Base-by-base conservation (phyloP, 2,113 vertebrate species). In the Salvelinus sp. region DNA sequence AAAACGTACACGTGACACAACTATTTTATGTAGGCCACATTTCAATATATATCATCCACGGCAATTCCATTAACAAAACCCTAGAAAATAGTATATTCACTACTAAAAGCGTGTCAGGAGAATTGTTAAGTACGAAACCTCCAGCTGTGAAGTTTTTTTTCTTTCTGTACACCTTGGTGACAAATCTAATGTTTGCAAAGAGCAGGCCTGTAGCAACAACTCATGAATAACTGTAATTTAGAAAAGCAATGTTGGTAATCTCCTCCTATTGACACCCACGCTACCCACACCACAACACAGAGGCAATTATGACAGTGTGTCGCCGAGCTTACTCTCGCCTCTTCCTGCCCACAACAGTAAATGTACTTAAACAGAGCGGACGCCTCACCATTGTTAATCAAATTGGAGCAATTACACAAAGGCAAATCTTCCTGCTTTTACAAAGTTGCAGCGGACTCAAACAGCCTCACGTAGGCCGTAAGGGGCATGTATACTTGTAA, bases 171-270 rank as follows among this genome's bases (percentile, higher is more conserved):
- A 84, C 63, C 73, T 80, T 72, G 73, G 48, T 72, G 63, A 77
- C 73, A 73, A 58, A 67, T 66, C 50, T 38, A 73, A 48, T n/a
- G 30, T n/a, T 65, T 67, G 10, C 44, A 77, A 78, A 77, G 77
- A 75, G 38, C 66, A 64, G 54, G 60, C 57, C 70, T 72, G 71
- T 67, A 27, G 50, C 23, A 38, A 74, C 25, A 76, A 57, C 64
- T 70, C 67, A 76, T 76, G 76, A 76, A 76, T 73, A 81, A 71
- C 74, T 83, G 64, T 80, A 65, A 82, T 87, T 79, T 79, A 73
- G 79, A 78, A 81, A 44, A 75, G 33, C 78, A 83, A 75, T 79
- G 70, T 79, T 76, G 33, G 72, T 77, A 69, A 83, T 79, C 68
- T 69, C 68, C 20, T 68, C 72, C 20, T 77, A 70, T 58, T 72